These are phyloP conservation scores for Peromyscus leucopus DNA, from an alignment of 2,113 vertebrate species.

Conservation along the genomic window DNA sequence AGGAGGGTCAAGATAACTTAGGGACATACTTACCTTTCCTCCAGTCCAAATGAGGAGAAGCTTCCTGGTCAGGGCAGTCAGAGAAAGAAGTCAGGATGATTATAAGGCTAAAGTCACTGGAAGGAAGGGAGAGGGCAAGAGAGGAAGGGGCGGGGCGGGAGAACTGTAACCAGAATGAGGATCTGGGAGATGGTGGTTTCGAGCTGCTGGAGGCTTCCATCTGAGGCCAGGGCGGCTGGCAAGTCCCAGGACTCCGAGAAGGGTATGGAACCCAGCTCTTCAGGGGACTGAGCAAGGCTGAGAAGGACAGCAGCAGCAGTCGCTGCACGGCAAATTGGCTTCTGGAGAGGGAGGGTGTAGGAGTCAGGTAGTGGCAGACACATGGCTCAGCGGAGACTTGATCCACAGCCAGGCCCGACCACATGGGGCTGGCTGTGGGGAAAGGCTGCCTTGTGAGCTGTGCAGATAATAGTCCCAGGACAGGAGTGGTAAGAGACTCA, in stretches of 20 bases:
- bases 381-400: not conserved
- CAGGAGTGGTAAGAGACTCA: not conserved
- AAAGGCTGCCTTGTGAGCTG: slow-evolving; percentile 28
- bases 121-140: not conserved
- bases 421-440: not conserved
- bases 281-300: not conserved
- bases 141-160: not conserved
- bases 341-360: not conserved
- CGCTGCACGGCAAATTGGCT: not conserved
- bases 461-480: not conserved
- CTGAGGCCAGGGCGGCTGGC: not conserved
- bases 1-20: slow-evolving; percentile 7
- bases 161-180: not conserved
- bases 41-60: slow-evolving; percentile 33
- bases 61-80: not conserved
- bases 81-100: slow-evolving; percentile 31
- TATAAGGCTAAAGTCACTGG: not conserved
- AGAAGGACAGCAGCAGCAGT: not conserved
- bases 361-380: not conserved
- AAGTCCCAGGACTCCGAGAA: not conserved
- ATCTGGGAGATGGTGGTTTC: not conserved
- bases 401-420: not conserved
- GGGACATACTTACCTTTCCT: slow-evolving; percentile 38
- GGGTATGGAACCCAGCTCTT: not conserved
- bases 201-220: slow-evolving; percentile 14